Evolutionary conservation across 2,113 vertebrate species (phyloP).

Genomic region (Acinonyx jubatus): DNA sequence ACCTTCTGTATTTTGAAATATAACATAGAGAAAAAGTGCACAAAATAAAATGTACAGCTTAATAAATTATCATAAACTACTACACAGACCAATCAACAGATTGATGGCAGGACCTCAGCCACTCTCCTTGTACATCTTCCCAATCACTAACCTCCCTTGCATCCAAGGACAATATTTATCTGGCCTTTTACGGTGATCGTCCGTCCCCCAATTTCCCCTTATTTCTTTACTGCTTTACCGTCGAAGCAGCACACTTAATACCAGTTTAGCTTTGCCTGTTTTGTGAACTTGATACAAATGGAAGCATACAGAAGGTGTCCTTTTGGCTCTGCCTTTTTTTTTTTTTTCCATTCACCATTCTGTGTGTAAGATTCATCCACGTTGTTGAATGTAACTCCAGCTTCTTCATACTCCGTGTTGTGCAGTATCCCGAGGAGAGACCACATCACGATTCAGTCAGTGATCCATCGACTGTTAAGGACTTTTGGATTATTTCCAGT

Average conservation of each 20-base stretch:
- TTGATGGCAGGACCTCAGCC: neutral
- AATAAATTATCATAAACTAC: neutral
- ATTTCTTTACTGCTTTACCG: neutral
- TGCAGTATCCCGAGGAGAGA: neutral
- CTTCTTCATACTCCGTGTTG: neutral
- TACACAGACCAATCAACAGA: neutral
- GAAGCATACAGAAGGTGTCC: neutral
- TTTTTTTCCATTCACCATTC: neutral
- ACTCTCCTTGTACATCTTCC: neutral
- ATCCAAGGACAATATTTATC: neutral
- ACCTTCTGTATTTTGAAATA: slow-evolving; percentile 27
- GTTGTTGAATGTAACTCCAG: neutral
- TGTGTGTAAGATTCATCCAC: neutral
- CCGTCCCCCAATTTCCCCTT: neutral
- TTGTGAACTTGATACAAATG: neutral
- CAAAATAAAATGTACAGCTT: neutral
- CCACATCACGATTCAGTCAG: neutral
- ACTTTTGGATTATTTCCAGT: neutral
- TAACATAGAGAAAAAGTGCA: neutral
- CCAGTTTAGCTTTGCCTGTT: neutral
- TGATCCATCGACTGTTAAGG: neutral
- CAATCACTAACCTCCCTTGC: neutral
- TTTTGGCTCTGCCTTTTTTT: neutral
- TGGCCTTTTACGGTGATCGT: neutral
- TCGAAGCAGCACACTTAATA: neutral